phyloP scores from a whole-genome alignment of 2,888 invertebrate species.

The Thecocarcelia acutangulata region DNA sequence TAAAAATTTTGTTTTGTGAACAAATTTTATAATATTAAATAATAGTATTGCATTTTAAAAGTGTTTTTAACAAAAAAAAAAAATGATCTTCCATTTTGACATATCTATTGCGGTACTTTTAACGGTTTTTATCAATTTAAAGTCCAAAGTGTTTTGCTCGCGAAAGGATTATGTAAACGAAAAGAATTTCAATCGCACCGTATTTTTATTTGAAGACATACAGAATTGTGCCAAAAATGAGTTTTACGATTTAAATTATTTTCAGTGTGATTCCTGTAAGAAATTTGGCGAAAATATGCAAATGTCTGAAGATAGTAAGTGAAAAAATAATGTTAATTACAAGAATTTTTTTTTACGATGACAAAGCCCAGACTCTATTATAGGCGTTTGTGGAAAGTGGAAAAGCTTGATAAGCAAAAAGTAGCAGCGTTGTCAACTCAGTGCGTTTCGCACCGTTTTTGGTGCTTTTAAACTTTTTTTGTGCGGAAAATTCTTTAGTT shows the following conservation, averaged over 20 bases:
- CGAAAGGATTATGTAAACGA: slow-evolving; percentile 49
- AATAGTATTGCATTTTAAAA: no score
- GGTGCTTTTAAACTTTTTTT: no score
- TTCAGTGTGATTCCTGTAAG: slow-evolving; percentile 82
- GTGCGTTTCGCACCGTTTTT: no score
- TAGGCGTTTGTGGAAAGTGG: no score
- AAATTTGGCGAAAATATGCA: slow-evolving; percentile 73
- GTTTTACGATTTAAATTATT: slow-evolving; percentile 82
- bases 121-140: slow-evolving; percentile 30
- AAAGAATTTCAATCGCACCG: slow-evolving; percentile 57
- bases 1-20: no score
- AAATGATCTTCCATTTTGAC: slow-evolving; percentile 64
- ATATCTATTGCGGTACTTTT: slow-evolving; percentile 5
- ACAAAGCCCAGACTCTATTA: no score
- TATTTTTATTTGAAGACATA: slow-evolving; percentile 73
- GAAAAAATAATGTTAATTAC: background rate
- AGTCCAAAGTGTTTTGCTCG: slow-evolving; percentile 33
- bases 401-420: no score
- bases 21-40: background rate
- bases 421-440: no score
- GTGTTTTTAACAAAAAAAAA: slow-evolving; percentile 5
- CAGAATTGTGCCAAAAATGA: slow-evolving; percentile 81
- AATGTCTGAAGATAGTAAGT: slow-evolving; percentile 75
- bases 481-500: no score
- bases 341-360: no score